A percentile compares a stretch with the other conserved stretches of the same genome.
These are phyloP conservation scores for Danio choprae DNA, from an alignment of 2,797 vertebrate species.

Conservation along the genomic window DNA sequence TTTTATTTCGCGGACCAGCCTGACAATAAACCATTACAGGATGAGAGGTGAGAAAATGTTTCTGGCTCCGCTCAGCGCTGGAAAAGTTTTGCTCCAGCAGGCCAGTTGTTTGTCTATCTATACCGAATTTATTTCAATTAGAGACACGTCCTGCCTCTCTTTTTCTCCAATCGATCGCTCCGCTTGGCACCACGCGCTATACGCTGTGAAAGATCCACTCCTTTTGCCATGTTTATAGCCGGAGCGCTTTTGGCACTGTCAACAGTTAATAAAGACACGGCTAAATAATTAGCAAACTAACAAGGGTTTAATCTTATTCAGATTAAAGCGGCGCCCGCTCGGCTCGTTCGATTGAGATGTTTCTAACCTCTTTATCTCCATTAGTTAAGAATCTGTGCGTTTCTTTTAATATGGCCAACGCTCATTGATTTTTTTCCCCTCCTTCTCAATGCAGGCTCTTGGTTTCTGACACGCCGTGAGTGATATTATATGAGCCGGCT, in stretches of 20 bases:
- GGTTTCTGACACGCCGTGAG: conserved; percentile 77
- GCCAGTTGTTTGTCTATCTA: conserved; percentile 75
- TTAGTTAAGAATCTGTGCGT: conserved; percentile 89
- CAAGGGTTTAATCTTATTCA: conserved; percentile 83
- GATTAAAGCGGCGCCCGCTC: conserved; percentile 78
- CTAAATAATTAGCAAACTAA: conserved; percentile 82
- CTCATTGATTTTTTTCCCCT: conserved; percentile 84
- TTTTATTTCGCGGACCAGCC: conserved; percentile 71
- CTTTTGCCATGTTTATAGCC: conserved; percentile 30
- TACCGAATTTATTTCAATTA: conserved; percentile 82
- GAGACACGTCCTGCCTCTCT: conserved; percentile 64
- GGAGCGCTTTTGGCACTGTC: conserved; percentile 54
- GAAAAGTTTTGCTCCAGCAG: conserved; percentile 63
- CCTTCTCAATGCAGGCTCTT: conserved; percentile 54
- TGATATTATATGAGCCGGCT: conserved; percentile 93
- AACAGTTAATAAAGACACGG: conserved; percentile 60
- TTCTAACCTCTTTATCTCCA: conserved; percentile 88
- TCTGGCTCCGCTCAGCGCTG: conserved; percentile 53
- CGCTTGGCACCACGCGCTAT: conserved; percentile 63
- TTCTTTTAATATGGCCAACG: conserved; percentile 85
- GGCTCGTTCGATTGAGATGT: conserved; percentile 71
- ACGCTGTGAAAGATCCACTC: conserved; percentile 53
- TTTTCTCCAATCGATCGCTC: conserved; percentile 75
- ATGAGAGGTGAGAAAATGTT: conserved; percentile 68
- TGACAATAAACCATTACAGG: conserved; percentile 70